Conservation (phyloP, 2,797 vertebrate species). For the Zenarchopterus dispar region DNA sequence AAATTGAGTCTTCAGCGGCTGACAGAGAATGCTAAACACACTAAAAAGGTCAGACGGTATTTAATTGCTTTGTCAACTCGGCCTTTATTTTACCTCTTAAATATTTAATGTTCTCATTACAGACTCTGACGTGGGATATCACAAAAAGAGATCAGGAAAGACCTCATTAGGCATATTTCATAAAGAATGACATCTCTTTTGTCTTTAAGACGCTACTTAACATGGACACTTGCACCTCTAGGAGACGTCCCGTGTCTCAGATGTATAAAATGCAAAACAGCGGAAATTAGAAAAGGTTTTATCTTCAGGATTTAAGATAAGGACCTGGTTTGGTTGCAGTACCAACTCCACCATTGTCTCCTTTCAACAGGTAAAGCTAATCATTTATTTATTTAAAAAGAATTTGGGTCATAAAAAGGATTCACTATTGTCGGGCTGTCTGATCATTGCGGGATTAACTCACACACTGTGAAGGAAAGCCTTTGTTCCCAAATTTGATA, state of each 20-base stretch:
- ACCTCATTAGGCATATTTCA: constrained; percentile 70
- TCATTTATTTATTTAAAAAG: constrained; percentile 58
- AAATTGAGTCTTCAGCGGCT: constrained; percentile 53
- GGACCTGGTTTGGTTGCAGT: constrained; percentile 39
- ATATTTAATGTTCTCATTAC: constrained; percentile 74
- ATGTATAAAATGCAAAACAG: constrained; percentile 67
- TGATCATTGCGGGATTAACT: constrained; percentile 26
- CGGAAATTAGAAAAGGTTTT: constrained; percentile 64
- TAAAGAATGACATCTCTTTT: constrained; percentile 70
- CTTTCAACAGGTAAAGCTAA: constrained; percentile 40
- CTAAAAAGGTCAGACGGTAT: constrained; percentile 73
- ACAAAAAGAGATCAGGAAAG: constrained; percentile 38
- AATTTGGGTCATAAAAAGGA: constrained; percentile 43
- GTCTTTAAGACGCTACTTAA: constrained; percentile 60
- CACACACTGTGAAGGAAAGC: constrained; percentile 1
- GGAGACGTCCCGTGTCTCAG: constrained; percentile 54
- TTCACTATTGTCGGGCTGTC: constrained; percentile 7
- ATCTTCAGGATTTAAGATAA: constrained; percentile 59
- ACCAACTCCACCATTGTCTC: constrained; percentile 40
- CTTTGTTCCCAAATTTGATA: constrained; percentile 38
- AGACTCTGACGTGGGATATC: constrained; percentile 54
- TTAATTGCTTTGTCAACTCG: constrained; percentile 77
- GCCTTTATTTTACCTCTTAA: constrained; percentile 71
- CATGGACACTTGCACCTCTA: constrained; percentile 57
- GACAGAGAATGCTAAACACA: constrained; percentile 68